phyloP scores from a whole-genome alignment of 2,113 vertebrate species.

The Tretioscincus oriximinensis region DNA sequence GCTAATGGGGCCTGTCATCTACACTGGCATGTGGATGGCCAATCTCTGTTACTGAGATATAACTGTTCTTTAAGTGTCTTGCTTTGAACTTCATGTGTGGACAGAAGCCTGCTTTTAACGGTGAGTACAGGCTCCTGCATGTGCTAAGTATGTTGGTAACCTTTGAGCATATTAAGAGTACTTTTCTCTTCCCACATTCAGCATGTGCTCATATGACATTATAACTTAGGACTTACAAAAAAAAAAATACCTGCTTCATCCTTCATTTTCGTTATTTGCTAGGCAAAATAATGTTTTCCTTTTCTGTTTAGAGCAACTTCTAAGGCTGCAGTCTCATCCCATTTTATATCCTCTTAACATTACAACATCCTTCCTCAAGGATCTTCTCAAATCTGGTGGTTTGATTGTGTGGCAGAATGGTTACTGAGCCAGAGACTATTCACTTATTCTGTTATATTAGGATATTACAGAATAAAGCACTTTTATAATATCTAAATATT shows the following conservation, averaged over 20 bases:
- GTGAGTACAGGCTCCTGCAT: neutral
- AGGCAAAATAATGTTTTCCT: neutral
- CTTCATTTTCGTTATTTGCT: neutral
- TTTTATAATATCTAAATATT: too few relatives aligned
- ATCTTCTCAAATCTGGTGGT: neutral
- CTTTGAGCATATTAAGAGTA: neutral
- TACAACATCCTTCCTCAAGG: neutral
- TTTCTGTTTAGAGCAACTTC: neutral
- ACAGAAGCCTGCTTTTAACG: neutral
- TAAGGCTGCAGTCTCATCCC: neutral
- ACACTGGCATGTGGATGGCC: too few relatives aligned
- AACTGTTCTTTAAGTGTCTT: neutral
- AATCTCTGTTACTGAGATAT: too few relatives aligned
- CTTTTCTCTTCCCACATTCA: neutral
- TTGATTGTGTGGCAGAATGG: neutral
- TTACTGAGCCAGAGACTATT: neutral
- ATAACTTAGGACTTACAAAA: neutral
- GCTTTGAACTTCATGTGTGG: too few relatives aligned
- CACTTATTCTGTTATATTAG: too few relatives aligned
- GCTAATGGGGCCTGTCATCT: too few relatives aligned
- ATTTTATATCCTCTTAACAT: neutral
- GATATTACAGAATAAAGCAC: too few relatives aligned
- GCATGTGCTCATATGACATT: neutral
- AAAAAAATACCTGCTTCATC: neutral
- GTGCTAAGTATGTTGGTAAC: neutral